A percentile compares a stretch with the other conserved stretches of the same genome.
Conservation (phyloP, 2,888 invertebrate genomes). For the Sturmia bella region DNA sequence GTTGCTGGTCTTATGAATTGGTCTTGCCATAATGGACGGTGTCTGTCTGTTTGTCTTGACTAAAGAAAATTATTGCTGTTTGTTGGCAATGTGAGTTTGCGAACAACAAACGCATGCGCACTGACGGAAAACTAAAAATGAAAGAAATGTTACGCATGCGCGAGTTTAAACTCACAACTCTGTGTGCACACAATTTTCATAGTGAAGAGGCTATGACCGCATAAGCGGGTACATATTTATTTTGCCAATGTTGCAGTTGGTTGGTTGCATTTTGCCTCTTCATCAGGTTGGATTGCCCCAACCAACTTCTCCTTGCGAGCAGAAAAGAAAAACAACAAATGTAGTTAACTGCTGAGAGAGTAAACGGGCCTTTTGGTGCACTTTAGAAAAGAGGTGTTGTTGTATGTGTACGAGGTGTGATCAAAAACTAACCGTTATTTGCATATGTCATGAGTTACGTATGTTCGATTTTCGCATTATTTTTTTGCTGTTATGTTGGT, state of each 20-base stretch:
- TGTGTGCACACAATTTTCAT: background rate
- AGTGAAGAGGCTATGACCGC: background rate
- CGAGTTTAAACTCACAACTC: slow-evolving; percentile 43
- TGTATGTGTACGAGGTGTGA: slow-evolving; percentile 40
- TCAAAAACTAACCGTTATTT: no score
- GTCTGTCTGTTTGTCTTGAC: slow-evolving; percentile 1
- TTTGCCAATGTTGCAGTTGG: slow-evolving; percentile 49
- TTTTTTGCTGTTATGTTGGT: no score
- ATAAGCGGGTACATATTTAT: slow-evolving; percentile 47
- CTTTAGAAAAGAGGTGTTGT: slow-evolving; percentile 4
- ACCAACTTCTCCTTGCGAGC: slow-evolving; percentile 6
- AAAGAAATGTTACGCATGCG: slow-evolving; percentile 66
- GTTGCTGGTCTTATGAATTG: slow-evolving; percentile 23
- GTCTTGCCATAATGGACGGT: slow-evolving; percentile 32
- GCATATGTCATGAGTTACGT: no score
- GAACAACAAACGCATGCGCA: slow-evolving; percentile 23
- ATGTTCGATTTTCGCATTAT: no score
- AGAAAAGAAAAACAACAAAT: no score
- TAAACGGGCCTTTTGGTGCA: background rate
- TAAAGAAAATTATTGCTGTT: slow-evolving; percentile 19
- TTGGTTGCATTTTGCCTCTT: slow-evolving; percentile 50
- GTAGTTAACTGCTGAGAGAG: slow-evolving; percentile 23
- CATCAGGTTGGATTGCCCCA: background rate
- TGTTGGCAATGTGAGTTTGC: slow-evolving; percentile 18
- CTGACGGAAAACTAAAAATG: slow-evolving; percentile 50